Conservation (phyloP, 2,888 invertebrate species). For the Cyaniris semiargus region DNA sequence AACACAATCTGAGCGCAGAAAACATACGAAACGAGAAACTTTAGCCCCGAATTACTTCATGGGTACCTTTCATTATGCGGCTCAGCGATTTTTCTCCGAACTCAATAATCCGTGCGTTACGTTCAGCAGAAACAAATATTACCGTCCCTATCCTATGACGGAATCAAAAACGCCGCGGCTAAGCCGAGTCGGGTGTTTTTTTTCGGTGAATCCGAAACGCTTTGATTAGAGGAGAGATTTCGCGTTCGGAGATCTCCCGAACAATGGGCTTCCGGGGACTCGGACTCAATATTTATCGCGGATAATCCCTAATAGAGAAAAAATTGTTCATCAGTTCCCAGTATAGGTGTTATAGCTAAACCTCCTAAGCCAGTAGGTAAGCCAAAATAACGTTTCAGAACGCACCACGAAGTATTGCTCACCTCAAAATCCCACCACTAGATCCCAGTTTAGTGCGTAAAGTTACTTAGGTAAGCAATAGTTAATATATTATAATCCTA, state of each 20-base stretch:
- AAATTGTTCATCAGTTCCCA: constrained; percentile 52
- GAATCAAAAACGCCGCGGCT: constrained; percentile 77
- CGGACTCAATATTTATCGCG: constrained; percentile 59
- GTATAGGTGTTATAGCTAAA: constrained; percentile 27
- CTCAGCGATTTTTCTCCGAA: constrained; percentile 69
- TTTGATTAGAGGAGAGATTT: constrained; percentile 72
- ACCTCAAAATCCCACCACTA: not conserved
- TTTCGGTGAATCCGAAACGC: constrained; percentile 70
- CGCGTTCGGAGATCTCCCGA: constrained; percentile 57
- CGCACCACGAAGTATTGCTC: not conserved
- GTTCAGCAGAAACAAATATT: constrained; percentile 69
- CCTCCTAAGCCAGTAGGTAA: not conserved
- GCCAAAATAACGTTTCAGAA: not conserved
- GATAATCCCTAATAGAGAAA: constrained; percentile 56
- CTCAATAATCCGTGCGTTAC: constrained; percentile 71
- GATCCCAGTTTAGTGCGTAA: not conserved
- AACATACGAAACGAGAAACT: constrained; percentile 1
- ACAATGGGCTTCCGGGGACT: constrained; percentile 74
- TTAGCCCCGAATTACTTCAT: constrained; percentile 49
- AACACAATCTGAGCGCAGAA: too few relatives aligned
- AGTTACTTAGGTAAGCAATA: not conserved
- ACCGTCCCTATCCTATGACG: constrained; percentile 52
- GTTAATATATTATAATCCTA: not conserved
- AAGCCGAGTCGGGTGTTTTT: constrained; percentile 58
- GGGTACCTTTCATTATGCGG: constrained; percentile 66